Conservation (phyloP, 1,140 invertebrate genomes). For the Galendromus occidentalis region DNA sequence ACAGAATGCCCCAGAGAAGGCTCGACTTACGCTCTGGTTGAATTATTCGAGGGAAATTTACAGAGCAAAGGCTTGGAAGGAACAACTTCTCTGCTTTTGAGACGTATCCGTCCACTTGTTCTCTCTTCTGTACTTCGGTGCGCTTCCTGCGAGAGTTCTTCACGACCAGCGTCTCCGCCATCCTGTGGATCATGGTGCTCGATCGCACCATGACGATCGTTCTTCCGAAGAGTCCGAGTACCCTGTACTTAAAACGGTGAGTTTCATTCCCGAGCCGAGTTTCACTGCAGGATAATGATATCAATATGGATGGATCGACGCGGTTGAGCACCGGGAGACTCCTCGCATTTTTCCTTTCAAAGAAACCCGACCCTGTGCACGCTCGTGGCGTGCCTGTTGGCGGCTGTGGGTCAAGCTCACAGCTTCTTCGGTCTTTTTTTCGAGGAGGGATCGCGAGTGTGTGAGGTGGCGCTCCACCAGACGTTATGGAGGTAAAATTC, state of each 20-base stretch:
- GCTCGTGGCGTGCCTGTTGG: too few species aligned
- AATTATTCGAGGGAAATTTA: not conserved
- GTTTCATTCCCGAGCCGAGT: not conserved
- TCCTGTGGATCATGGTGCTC: not conserved
- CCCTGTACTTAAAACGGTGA: not conserved
- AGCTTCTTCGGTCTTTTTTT: too few species aligned
- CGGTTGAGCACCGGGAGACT: not conserved
- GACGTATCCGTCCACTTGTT: not conserved
- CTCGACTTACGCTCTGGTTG: not conserved
- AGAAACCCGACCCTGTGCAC: too few species aligned
- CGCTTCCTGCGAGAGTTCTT: not conserved
- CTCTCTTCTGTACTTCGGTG: not conserved
- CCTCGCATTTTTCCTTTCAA: too few species aligned
- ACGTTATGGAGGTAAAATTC: too few species aligned
- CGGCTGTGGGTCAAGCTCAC: too few species aligned
- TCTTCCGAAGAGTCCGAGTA: not conserved
- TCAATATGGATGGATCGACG: not conserved
- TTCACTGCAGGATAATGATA: not conserved
- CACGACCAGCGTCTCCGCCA: not conserved
- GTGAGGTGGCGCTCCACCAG: too few species aligned
- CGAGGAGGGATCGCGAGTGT: too few species aligned
- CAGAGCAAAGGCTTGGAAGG: not conserved
- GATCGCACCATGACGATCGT: not conserved
- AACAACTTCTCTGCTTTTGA: not conserved
- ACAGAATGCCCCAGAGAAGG: not conserved